Percentiles rank a stretch among this genome's conserved stretches.
Conservation (phyloP, 2,797 vertebrate species). For the Poecilia picta region DNA sequence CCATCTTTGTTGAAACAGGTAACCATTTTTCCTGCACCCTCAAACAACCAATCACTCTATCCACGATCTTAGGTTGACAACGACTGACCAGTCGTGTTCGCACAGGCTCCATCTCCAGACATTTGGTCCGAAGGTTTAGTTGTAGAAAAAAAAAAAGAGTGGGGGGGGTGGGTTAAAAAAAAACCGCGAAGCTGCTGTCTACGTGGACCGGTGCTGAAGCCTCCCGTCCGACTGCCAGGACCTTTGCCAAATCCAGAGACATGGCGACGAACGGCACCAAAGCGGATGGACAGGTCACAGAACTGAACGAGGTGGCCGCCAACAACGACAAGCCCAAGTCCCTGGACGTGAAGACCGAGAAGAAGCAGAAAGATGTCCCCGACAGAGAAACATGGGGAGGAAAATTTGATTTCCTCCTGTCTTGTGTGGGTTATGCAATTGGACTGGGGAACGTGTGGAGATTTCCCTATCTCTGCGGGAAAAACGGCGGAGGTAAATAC, state of each 20-base stretch:
- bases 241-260: slow-evolving; percentile 87
- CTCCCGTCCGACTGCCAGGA: slow-evolving; percentile 87
- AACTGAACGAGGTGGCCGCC: slow-evolving; percentile 91
- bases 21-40: slow-evolving; percentile 37
- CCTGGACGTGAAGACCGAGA: slow-evolving; percentile 92
- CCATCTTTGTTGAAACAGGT: slow-evolving; percentile 36
- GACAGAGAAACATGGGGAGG: slow-evolving; percentile 95
- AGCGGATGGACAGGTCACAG: slow-evolving; percentile 93
- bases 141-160: slow-evolving; percentile 46
- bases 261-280: slow-evolving; percentile 97
- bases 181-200: slow-evolving; percentile 95
- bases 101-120: slow-evolving; percentile 66
- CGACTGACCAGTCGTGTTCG: slow-evolving; percentile 68
- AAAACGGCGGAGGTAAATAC: slow-evolving; percentile 94
- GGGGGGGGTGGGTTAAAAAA: slow-evolving; percentile 35
- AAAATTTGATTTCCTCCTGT: slow-evolving; percentile 98
- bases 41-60: slow-evolving; percentile 65
- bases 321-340: slow-evolving; percentile 94
- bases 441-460: slow-evolving; percentile 98
- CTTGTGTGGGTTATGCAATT: slow-evolving; percentile 98
- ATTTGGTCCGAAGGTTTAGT: slow-evolving; percentile 71
- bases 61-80: slow-evolving; percentile 79
- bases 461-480: slow-evolving; percentile 97
- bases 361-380: slow-evolving; percentile 87
- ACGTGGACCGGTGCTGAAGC: slow-evolving; percentile 95